Evolutionary conservation across 2,888 invertebrate genomes (phyloP).

Genomic region (Drosophila robusta): DNA sequence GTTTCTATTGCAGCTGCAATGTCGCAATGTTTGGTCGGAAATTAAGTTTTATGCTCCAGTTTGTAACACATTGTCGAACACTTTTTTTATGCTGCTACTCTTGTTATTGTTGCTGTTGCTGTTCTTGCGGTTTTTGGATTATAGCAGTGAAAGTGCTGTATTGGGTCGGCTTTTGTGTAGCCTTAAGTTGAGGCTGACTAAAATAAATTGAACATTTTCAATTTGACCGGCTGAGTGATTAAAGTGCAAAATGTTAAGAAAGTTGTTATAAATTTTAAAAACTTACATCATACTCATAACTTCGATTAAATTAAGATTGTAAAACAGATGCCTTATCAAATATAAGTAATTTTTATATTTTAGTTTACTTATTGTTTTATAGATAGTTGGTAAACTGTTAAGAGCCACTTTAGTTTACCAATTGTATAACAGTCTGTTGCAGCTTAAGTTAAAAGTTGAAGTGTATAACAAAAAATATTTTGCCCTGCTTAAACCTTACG

Average conservation of each 20-base stretch:
- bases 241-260: not conserved
- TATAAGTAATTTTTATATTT: too few species aligned
- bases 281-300: not conserved
- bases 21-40: slow-evolving; percentile 67
- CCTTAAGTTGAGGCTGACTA: not conserved
- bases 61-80: slow-evolving; percentile 52
- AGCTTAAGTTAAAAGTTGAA: too few species aligned
- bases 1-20: slow-evolving; percentile 49
- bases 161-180: slow-evolving; percentile 6
- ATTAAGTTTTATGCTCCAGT: slow-evolving; percentile 77
- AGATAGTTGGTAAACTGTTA: too few species aligned
- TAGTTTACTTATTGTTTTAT: too few species aligned
- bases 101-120: not conserved
- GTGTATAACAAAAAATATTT: too few species aligned
- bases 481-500: too few species aligned
- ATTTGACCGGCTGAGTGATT: not conserved
- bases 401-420: too few species aligned
- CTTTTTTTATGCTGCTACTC: not conserved
- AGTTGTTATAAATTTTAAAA: not conserved
- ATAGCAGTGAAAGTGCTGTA: slow-evolving; percentile 38
- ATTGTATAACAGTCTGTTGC: too few species aligned
- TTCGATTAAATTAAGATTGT: not conserved
- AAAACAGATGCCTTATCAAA: not conserved
- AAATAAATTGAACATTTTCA: slow-evolving; percentile 13
- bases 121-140: slow-evolving; percentile 7